Base-by-base conservation (phyloP, 2,113 vertebrate genomes). In the Eretmochelys imbricata region DNA sequence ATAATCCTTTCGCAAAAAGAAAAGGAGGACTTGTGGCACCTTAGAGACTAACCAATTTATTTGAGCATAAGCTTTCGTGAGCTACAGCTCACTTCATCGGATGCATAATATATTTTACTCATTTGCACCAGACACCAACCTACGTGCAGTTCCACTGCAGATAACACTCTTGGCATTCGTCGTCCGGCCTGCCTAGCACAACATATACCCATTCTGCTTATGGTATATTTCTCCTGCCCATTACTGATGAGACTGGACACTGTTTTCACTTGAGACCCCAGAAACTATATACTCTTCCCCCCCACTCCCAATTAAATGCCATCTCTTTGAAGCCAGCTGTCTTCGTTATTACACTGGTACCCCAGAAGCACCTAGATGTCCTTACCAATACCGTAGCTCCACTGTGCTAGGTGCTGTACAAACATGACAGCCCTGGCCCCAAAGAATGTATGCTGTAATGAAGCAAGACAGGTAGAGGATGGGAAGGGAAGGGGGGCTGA, bases 61-160 rank as follows among this genome's bases (percentile, higher is more conserved):
- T 5, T 42, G 42, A 42, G 42, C 42, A 42, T 42, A 42, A 42
- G 42, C 42, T 42, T 42, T 42, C 5, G 42, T 42, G 42, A 42
- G 42, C 42, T 42, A 42, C 4, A 42, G 42, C 42, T 42, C 42
- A 42, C 42, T 42, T 42, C 42, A 42, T 42, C 42, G 42, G 42
- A 42, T 42, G 42, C 42, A 42, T 42, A 42, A 31, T 4, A 0
- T 0, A 1, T 11, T 78, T 4, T 75, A 27, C 50, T 69, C 5
- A 57, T 38, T 89, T 57, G 69, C 48, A 57, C 17, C 59, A 19
- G 9, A 17, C 65, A 93, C 1, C 49, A n/a, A 29, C 42, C 0
- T 2, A 0, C 0, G 29, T 20, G 17, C 0, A 1, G 38, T 0
- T 35, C 49, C 80, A 38, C 7, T 51, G 35, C 31, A 51, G 79